Evolutionary conservation across 2,888 invertebrate genomes (phyloP).

Genomic region (Melipona beecheii): DNA sequence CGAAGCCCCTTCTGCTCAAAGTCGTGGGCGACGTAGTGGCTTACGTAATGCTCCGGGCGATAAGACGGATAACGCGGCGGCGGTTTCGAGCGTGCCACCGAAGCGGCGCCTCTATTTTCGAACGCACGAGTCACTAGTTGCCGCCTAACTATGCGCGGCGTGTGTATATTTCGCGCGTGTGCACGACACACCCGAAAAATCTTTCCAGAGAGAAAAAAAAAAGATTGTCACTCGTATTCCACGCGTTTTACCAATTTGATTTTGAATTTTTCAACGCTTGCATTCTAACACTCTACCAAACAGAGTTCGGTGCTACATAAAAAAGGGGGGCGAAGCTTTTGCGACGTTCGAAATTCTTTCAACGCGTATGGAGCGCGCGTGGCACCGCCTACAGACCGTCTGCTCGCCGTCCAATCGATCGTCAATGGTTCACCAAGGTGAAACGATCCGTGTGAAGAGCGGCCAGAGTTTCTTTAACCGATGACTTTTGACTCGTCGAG

Average conservation of each 20-base stretch:
- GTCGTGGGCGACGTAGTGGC: constrained; percentile 68
- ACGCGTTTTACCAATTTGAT: too few species aligned
- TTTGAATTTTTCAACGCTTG: too few species aligned
- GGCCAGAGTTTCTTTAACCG: constrained; percentile 52
- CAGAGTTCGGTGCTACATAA: too few species aligned
- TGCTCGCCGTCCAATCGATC: constrained; percentile 58
- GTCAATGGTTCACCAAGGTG: constrained; percentile 58
- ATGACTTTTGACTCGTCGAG: constrained; percentile 55
- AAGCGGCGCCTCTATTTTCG: constrained; percentile 71
- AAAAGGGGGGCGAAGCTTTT: background rate
- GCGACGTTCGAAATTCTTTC: constrained; percentile 14
- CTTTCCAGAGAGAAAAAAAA: constrained; percentile 48
- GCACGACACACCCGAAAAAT: background rate
- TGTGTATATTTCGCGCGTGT: too few species aligned
- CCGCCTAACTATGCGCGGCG: constrained; percentile 44
- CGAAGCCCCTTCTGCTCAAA: constrained; percentile 60
- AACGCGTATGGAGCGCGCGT: constrained; percentile 4
- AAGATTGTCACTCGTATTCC: constrained; percentile 30
- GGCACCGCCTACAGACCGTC: constrained; percentile 37
- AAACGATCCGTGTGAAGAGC: constrained; percentile 42
- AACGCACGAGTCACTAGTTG: constrained; percentile 59
- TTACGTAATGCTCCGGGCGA: constrained; percentile 69
- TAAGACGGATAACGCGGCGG: constrained; percentile 69
- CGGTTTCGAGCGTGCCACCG: constrained; percentile 56
- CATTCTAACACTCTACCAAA: too few species aligned